Evolutionary conservation across 2,113 vertebrate species (phyloP).

Genomic region (Caretta caretta): DNA sequence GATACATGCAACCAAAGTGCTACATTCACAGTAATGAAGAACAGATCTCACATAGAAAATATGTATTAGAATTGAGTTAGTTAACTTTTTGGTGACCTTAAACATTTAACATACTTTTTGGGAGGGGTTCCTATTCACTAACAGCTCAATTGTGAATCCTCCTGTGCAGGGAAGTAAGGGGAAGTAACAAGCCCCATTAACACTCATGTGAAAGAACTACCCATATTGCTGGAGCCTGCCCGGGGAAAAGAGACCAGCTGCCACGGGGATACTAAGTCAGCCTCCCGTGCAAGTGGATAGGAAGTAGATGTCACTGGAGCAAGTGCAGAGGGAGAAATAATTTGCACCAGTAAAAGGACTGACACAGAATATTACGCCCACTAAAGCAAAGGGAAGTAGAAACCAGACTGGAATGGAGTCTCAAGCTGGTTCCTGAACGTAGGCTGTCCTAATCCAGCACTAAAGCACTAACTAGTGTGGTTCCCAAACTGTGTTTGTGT

Average conservation of each 20-base stretch:
- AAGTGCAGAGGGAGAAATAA: background rate
- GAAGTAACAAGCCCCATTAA: background rate
- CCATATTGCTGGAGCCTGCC: background rate
- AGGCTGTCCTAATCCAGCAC: background rate
- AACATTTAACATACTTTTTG: background rate
- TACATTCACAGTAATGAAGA: slow-evolving; percentile 26
- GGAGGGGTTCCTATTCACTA: background rate
- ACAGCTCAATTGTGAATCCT: background rate
- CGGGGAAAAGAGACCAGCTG: background rate
- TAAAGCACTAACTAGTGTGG: background rate
- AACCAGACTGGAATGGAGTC: background rate
- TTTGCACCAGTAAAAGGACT: background rate
- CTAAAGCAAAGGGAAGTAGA: background rate
- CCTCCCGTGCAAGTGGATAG: background rate
- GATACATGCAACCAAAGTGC: background rate
- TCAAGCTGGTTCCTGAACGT: background rate
- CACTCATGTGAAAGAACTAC: background rate
- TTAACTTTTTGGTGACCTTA: background rate
- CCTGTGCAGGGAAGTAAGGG: background rate
- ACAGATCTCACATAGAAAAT: background rate
- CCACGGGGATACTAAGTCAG: background rate
- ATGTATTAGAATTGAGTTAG: background rate
- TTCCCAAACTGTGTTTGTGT: background rate
- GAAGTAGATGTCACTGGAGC: background rate
- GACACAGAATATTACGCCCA: background rate